Conservation (phyloP, 2,888 invertebrate genomes). For the Dione vanillae region DNA sequence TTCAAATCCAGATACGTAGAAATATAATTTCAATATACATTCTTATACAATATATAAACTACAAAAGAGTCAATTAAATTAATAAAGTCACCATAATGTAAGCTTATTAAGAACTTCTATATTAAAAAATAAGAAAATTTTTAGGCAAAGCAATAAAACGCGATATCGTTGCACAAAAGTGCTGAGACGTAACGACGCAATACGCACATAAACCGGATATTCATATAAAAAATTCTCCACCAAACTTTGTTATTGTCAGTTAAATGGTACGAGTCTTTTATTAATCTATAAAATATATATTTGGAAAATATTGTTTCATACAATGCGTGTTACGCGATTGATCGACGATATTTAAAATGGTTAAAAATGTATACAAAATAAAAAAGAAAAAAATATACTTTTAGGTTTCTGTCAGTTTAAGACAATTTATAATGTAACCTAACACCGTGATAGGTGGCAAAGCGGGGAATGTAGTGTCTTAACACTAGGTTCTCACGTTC, state of each 20-base stretch:
- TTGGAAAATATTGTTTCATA: conserved; percentile 37
- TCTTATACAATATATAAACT: too few relatives aligned
- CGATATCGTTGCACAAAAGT: conserved; percentile 14
- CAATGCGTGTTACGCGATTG: conserved; percentile 38
- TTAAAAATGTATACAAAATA: too few relatives aligned
- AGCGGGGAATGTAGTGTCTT: too few relatives aligned
- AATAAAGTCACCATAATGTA: too few relatives aligned
- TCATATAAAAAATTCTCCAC: conserved; percentile 35
- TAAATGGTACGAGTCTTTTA: conserved; percentile 41
- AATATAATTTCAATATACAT: too few relatives aligned
- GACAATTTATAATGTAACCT: too few relatives aligned
- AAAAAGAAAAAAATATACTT: too few relatives aligned
- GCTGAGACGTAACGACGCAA: conserved; percentile 28
- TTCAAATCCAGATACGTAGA: too few relatives aligned
- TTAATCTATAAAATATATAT: conserved; percentile 37
- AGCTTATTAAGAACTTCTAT: background rate
- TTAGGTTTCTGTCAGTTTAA: too few relatives aligned
- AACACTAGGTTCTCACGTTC: too few relatives aligned
- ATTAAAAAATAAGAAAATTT: conserved; percentile 2
- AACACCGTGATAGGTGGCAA: too few relatives aligned
- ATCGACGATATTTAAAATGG: conserved; percentile 37
- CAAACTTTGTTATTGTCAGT: conserved; percentile 35
- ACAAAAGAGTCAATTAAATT: background rate
- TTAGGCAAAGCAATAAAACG: conserved; percentile 27
- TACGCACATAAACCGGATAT: conserved; percentile 34